These are phyloP conservation scores for Cyclophora albipunctata DNA, from an alignment of 2,888 invertebrate genomes.

Conservation along the genomic window DNA sequence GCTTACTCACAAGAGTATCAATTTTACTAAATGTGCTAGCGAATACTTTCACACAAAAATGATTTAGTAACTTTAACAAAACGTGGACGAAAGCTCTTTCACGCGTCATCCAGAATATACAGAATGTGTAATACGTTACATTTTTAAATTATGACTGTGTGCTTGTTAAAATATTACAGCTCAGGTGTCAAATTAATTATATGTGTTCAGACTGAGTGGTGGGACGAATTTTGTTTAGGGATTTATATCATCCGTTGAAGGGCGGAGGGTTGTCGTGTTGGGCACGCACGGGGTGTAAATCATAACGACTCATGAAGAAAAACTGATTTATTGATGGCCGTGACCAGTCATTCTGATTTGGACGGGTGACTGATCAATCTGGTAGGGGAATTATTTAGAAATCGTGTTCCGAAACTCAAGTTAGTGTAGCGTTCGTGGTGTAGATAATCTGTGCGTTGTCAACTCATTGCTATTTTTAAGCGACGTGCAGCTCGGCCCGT, in stretches of 20 bases:
- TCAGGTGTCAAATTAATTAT: conserved; percentile 51
- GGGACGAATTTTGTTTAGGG: conserved; percentile 37
- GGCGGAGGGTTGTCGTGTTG: conserved; percentile 33
- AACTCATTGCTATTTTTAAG: too few relatives aligned
- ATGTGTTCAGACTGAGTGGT: conserved; percentile 8
- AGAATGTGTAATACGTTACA: not conserved
- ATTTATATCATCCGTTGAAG: conserved; percentile 47
- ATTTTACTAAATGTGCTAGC: too few relatives aligned
- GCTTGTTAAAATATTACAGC: conserved; percentile 22
- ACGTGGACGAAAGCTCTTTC: not conserved
- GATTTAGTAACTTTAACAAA: too few relatives aligned
- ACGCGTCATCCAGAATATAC: not conserved
- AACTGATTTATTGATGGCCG: conserved; percentile 1
- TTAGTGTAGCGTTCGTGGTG: too few relatives aligned
- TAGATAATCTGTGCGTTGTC: too few relatives aligned
- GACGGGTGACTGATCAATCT: too few relatives aligned
- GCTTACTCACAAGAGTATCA: too few relatives aligned
- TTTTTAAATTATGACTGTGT: conserved; percentile 10
- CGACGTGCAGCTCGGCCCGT: too few relatives aligned
- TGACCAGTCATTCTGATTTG: too few relatives aligned
- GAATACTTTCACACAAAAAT: too few relatives aligned
- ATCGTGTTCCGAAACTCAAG: too few relatives aligned
- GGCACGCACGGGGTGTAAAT: conserved; percentile 39
- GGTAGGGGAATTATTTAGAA: too few relatives aligned
- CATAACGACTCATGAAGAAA: conserved; percentile 18